phyloP scores from a whole-genome alignment of 2,797 vertebrate genomes.

The Myoxocephalus aenaeus region DNA sequence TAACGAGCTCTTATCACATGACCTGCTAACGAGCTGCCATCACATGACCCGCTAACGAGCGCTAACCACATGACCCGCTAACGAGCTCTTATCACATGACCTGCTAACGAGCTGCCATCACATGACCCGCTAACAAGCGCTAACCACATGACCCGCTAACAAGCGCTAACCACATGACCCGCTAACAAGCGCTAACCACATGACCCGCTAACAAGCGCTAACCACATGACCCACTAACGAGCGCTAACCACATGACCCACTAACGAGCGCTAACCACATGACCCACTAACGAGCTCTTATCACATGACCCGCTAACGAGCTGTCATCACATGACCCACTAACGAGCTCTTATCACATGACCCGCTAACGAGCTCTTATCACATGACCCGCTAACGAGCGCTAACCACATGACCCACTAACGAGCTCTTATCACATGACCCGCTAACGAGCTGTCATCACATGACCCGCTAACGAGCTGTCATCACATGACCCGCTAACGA shows the following conservation, averaged over 20 bases:
- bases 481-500: background rate
- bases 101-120: background rate
- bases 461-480: background rate
- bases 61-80: no score
- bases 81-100: background rate
- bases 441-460: background rate
- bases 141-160: background rate
- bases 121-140: background rate
- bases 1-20: background rate
- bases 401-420: background rate
- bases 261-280: constrained; percentile 10
- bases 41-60: background rate
- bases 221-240: no score
- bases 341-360: background rate
- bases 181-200: no score
- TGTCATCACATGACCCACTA: background rate
- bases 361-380: background rate
- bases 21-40: background rate
- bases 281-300: background rate
- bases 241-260: no score
- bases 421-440: background rate
- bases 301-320: background rate
- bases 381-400: fast-evolving
- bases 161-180: fast-evolving
- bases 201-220: no score